Evolutionary conservation across 2,888 invertebrate species (phyloP).

Genomic region (Phengaris alcon): DNA sequence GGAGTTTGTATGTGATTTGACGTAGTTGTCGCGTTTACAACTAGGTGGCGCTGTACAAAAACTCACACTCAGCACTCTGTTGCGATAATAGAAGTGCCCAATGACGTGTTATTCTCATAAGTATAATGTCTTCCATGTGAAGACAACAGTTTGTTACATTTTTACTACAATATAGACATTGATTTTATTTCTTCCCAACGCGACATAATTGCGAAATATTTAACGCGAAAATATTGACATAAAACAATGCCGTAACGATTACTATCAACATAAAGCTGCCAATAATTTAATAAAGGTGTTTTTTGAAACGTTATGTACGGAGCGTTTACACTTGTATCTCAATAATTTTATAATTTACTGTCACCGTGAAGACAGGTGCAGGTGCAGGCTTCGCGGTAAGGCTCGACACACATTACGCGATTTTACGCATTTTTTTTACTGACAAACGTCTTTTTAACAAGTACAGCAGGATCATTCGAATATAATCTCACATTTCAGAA

Average conservation of each 20-base stretch:
- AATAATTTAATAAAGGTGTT: neutral
- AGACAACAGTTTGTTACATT: no score
- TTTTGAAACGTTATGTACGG: conserved; percentile 2
- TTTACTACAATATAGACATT: neutral
- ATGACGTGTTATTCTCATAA: no score
- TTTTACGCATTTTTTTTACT: neutral
- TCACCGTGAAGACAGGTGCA: conserved; percentile 19
- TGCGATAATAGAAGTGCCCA: no score
- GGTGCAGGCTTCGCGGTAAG: neutral
- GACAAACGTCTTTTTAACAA: neutral
- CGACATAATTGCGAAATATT: neutral
- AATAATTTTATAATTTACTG: conserved; percentile 17
- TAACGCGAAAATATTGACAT: neutral
- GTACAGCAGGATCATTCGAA: no score
- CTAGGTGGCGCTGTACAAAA: no score
- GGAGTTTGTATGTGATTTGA: no score
- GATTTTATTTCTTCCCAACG: neutral
- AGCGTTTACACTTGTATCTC: neutral
- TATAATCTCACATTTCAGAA: no score
- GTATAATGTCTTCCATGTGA: no score
- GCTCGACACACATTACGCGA: neutral
- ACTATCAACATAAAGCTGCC: neutral
- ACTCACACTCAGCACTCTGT: no score
- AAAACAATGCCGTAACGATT: neutral
- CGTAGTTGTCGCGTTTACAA: no score